Base-by-base conservation (phyloP, 2,888 invertebrate species). In the Auanema freiburgensis region DNA sequence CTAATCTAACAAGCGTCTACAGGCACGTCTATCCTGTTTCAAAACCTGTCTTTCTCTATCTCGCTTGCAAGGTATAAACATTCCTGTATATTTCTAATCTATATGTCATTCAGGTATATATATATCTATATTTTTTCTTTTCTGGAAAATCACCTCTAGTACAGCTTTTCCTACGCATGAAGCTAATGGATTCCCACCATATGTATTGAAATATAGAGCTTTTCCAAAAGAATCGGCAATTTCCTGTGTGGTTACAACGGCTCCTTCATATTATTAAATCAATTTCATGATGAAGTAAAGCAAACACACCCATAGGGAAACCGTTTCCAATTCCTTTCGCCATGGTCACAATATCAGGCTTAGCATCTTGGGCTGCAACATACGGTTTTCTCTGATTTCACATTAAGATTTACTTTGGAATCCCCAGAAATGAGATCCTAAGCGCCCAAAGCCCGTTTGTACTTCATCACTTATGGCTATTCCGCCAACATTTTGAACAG, bases 341-440 rank as follows among this genome's bases (percentile, higher is more conserved):
- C 91, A 93, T 90, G 0, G 94, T 93, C 0, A 95, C 93, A 76
- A 97, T 94, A 84, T 97, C 97, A 0, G 97, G 97, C 23, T 88
- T 72, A 8, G 93, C 89, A 4, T 87, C 91, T 83, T 96, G 94
- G 16, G 88, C 73, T 76, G 63, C 24, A 72, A 66, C 16, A 42
- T 50, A n/a, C 5, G 41, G 23, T 50, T 24, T 33, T 12, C 18
- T 21, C 18, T n/a, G n/a, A 16, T 16, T 53, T 33, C 33, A 33
- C 33, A 33, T 33, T 33, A 6, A 44, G 21, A 51, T 64, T 62
- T 40, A 73, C 76, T 67, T 85, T 96, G 88, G 84, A 96, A 97
- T n/a, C 94, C 94, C 97, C 97, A 97, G 86, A 90, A 97, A 80
- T 91, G 88, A 55, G 92, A 91, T 0, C 97, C 97, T 0, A 93